Evolutionary conservation across 2,888 invertebrate genomes (phyloP).

Genomic region (Xanthia icteritia): DNA sequence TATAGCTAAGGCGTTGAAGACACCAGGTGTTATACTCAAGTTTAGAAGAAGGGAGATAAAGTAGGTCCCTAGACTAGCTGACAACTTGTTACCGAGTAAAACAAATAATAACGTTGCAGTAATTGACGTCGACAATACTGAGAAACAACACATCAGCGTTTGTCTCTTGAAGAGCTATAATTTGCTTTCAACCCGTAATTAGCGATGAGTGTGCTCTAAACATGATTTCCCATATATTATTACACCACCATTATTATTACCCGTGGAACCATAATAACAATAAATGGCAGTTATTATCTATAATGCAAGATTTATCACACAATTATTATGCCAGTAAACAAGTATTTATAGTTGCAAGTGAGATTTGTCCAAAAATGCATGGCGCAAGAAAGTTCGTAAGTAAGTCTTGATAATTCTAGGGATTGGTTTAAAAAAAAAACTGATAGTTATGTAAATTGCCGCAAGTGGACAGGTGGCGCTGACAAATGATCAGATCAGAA

Average conservation of each 20-base stretch:
- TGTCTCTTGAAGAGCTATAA: slow-evolving; percentile 7
- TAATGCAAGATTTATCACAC: slow-evolving; percentile 3
- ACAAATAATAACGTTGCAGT: slow-evolving; percentile 10
- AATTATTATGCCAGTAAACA: slow-evolving; percentile 7
- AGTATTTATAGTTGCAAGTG: background rate
- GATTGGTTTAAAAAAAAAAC: slow-evolving; percentile 15
- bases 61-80: no score
- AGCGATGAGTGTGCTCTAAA: slow-evolving; percentile 15
- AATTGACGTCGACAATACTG: background rate
- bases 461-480: slow-evolving; percentile 7
- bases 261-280: slow-evolving; percentile 5
- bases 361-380: slow-evolving; percentile 7
- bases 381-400: slow-evolving; percentile 20
- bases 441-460: slow-evolving; percentile 4
- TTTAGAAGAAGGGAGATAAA: no score
- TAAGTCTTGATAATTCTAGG: background rate
- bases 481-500: slow-evolving; percentile 27
- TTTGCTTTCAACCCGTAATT: slow-evolving; percentile 27
- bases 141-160: slow-evolving; percentile 25
- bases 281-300: slow-evolving; percentile 16
- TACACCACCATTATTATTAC: slow-evolving; percentile 24
- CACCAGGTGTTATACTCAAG: no score
- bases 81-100: background rate
- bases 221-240: slow-evolving; percentile 28
- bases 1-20: no score